Conservation (phyloP, 2,888 invertebrate species). For the Spisula solida region DNA sequence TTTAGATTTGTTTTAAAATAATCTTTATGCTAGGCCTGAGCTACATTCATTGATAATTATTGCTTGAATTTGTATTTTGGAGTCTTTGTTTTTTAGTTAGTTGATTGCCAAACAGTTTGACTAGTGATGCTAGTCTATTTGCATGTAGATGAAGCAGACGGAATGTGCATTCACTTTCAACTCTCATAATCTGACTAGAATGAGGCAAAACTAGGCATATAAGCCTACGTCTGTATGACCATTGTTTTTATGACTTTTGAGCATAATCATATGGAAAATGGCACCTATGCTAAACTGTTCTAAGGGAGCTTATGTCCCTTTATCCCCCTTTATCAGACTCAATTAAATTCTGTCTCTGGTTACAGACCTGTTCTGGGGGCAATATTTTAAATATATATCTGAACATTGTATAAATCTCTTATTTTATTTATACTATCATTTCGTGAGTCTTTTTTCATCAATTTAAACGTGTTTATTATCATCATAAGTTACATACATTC, state of each 20-base stretch:
- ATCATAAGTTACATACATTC: not conserved
- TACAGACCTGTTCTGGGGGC: too few species aligned
- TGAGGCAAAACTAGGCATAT: too few species aligned
- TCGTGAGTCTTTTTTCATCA: not conserved
- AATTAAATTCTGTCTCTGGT: too few species aligned
- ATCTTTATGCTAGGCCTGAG: not conserved
- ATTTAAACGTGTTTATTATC: not conserved
- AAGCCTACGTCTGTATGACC: too few species aligned
- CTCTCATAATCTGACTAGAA: too few species aligned
- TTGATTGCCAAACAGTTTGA: not conserved
- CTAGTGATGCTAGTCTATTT: not conserved
- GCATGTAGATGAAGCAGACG: too few species aligned
- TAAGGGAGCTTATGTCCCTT: too few species aligned
- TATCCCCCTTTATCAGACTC: too few species aligned
- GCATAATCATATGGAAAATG: too few species aligned
- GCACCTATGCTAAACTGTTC: too few species aligned
- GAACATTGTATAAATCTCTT: not conserved
- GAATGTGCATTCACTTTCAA: too few species aligned
- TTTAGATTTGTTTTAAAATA: not conserved
- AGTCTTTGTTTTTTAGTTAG: not conserved
- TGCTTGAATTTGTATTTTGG: not conserved
- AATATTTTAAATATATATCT: not conserved
- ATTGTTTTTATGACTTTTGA: not conserved
- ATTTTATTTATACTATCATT: not conserved
- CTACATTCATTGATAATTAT: not conserved